Conservation (phyloP, 1,140 invertebrate genomes). For the Pseudomyrmex cubaensis region DNA sequence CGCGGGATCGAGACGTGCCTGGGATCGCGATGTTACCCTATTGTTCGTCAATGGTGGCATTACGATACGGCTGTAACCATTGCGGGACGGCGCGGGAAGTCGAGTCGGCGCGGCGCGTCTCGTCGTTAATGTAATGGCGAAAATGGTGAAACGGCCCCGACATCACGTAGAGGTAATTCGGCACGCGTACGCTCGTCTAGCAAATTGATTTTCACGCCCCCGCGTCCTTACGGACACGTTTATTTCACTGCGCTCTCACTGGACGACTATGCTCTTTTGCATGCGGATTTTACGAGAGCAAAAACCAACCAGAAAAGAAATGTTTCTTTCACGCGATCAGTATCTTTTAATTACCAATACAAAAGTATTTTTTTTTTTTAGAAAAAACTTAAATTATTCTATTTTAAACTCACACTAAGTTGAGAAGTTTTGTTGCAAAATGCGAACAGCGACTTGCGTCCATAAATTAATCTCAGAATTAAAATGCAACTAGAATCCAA, state of each 20-base stretch:
- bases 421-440: no score
- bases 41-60: slow-evolving; percentile 75
- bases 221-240: slow-evolving; percentile 71
- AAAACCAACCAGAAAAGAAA: not conserved
- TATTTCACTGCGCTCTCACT: slow-evolving; percentile 66
- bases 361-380: no score
- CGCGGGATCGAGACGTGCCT: slow-evolving; percentile 79
- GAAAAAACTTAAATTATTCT: no score
- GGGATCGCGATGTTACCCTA: slow-evolving; percentile 79
- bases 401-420: no score
- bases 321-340: no score
- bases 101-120: slow-evolving; percentile 72
- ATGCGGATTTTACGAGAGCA: not conserved
- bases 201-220: slow-evolving; percentile 84
- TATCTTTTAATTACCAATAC: no score
- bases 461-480: no score
- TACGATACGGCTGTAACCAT: slow-evolving; percentile 74
- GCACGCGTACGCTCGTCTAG: slow-evolving; percentile 84
- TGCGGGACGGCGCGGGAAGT: slow-evolving; percentile 62
- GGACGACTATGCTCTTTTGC: slow-evolving; percentile 43
- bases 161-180: slow-evolving; percentile 86
- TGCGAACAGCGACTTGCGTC: no score
- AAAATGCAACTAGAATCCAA: no score
- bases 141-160: slow-evolving; percentile 84
- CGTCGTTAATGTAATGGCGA: slow-evolving; percentile 84